These are phyloP conservation scores for Neocrepidodera transversa DNA, from an alignment of 2,888 invertebrate species.

Conservation along the genomic window DNA sequence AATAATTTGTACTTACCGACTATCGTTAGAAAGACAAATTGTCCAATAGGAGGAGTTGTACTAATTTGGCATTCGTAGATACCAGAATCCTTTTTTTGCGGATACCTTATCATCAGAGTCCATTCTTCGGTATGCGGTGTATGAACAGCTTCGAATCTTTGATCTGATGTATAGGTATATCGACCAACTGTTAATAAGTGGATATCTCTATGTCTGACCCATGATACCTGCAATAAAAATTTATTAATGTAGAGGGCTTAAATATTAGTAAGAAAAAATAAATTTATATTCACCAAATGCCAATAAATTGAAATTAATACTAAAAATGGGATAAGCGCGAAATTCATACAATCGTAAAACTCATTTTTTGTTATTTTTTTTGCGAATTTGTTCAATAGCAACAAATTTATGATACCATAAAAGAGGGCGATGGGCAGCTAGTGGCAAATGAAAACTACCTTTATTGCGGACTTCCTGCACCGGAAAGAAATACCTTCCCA, in stretches of 20 bases:
- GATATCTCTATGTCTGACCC: slow-evolving; percentile 79
- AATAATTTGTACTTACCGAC: slow-evolving; percentile 78
- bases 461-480: not conserved
- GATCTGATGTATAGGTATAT: slow-evolving; percentile 82
- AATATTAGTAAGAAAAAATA: too few relatives aligned
- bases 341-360: not conserved
- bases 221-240: slow-evolving; percentile 70
- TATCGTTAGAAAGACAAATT: slow-evolving; percentile 80
- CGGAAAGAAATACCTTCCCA: not conserved
- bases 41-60: slow-evolving; percentile 87
- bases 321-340: not conserved
- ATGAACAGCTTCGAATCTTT: slow-evolving; percentile 86
- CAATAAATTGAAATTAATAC: not conserved
- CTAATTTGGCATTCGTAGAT: slow-evolving; percentile 92
- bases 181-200: slow-evolving; percentile 77
- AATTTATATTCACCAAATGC: too few relatives aligned
- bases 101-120: slow-evolving; percentile 79
- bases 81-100: slow-evolving; percentile 76
- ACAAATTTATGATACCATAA: not conserved
- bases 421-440: not conserved
- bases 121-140: slow-evolving; percentile 88
- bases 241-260: too few relatives aligned
- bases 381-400: not conserved
- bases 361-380: too few relatives aligned
- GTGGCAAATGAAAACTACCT: not conserved